Evolutionary conservation across 2,888 invertebrate species (phyloP), one percentile per base, ranked within the genome.

Genomic region (Sesia apiformis): DNA sequence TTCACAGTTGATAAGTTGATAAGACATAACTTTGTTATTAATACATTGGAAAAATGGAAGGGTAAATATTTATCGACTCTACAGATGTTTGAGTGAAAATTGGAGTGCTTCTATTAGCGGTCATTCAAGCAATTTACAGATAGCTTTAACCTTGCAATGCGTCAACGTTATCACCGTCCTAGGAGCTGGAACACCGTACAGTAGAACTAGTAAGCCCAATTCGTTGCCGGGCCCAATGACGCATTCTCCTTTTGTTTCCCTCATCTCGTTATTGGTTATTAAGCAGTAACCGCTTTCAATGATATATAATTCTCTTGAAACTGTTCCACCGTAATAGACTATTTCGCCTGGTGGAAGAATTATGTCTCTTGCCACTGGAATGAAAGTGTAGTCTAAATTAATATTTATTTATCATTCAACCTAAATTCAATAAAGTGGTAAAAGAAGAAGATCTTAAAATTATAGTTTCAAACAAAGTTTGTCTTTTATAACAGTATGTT

Each of bases 341-440:
- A 90, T 86, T 73, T 91, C 91, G 4, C 84, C 82, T 3, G 91
- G 90, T 40, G 90, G 90, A 23, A 91, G 69, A 46, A 90, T 81
- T 54, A 87, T 78, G 50, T 90, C 86, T 56, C 72, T 76, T 42
- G 88, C 85, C 58, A 77, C 88, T 88, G 62, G 49, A 4, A 70
- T 58, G 51, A 46, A 46, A 46, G 1, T 46, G 23, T 23, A 23
- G 23, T 23, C 2, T 23, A 23, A 23, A 23, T 23, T 23, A 23
- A 23, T 23, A 23, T 23, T 23, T 23, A 23, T 23, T 23, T n/a
- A n/a, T n/a, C n/a, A 23, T 23, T 23, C 23, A 23, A 2, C 23
- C 23, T 23, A 23, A 23, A 23, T 23, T 23, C 23, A 23, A 23
- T 23, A 2, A 23, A 23, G 23, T 23, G 23, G 23, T 23, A 23